Conservation (phyloP, 2,113 vertebrate species). For the Xerus inauris region DNA sequence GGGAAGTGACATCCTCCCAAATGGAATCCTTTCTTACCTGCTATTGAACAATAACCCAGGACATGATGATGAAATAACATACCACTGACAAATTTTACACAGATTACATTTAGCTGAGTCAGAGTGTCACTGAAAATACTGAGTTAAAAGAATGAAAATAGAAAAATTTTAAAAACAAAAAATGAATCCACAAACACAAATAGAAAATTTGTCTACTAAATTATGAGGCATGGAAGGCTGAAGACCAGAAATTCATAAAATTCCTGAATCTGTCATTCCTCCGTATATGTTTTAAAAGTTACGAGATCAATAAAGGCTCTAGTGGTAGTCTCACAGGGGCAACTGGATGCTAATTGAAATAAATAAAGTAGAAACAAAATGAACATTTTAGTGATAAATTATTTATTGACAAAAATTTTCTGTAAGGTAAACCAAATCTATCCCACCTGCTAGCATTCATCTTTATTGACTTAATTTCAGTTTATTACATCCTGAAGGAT, state of each 20-base stretch:
- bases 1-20: not conserved
- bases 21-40: slow-evolving; percentile 39
- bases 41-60: slow-evolving; percentile 14
- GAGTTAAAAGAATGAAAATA: slow-evolving; percentile 24
- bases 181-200: not conserved
- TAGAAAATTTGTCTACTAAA: not conserved
- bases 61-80: not conserved
- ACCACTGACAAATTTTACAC: not conserved
- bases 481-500: slow-evolving; percentile 24
- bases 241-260: not conserved
- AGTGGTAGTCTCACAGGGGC: not conserved
- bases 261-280: not conserved
- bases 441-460: slow-evolving; percentile 16
- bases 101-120: slow-evolving; percentile 33
- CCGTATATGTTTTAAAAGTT: not conserved
- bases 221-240: not conserved
- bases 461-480: slow-evolving; percentile 50
- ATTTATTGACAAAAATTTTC: slow-evolving; percentile 16
- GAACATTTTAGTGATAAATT: slow-evolving; percentile 25
- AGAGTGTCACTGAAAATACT: slow-evolving; percentile 4
- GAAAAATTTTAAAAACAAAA: not conserved
- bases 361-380: slow-evolving; percentile 27
- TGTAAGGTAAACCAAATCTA: not conserved
- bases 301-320: not conserved
- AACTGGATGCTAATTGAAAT: not conserved